Evolutionary conservation across 1,140 invertebrate genomes (phyloP), one percentile per base, ranked within the genome.

Genomic region (Teleopsis dalmanni): DNA sequence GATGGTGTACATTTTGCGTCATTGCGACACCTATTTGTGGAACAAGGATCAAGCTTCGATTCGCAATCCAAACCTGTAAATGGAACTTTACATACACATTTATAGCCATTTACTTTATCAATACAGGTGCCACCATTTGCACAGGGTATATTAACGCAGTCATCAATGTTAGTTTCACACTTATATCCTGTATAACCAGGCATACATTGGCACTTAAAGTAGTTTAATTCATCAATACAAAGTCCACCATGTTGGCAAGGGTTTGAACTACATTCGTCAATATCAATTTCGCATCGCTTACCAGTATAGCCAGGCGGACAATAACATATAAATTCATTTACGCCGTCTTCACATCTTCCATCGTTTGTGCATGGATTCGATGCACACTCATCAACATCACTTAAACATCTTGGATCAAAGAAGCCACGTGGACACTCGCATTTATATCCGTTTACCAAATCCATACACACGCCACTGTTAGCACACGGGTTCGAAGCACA

Each of bases 341-440:
- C 83, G 0, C 88, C 89, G 57, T 95, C 91, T 71, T 93, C 88
- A 65, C 91, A 95, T 6, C 82, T 83, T 0, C 88, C 90, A 0
- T 86, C 85, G 58, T 92, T 85, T 6, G 83, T 75, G 59, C 90
- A 95, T 0, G 88, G 88, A 64, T 64, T 89, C 19, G 84, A 87
- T 21, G 83, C 82, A 65, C 94, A 98, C 71, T 98, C 94, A 70
- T 96, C 87, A 2, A 96, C 85, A 69, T 97, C 92, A 40, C 86
- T 88, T 0, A 92, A 74, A 57, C 95, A 97, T 35, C 88, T 75
- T 2, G 88, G 85, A 53, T 91, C 91, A 62, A 86, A 94, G 67
- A 93, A 94, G 2, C 93, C 94, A 1, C 91, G 79, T 0, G 88
- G 89, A 65, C 91, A 95, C 56, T 88, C 84, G 73, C 91, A 95